Percentiles rank a stretch among this genome's conserved stretches.
Evolutionary conservation across 2,797 vertebrate species (phyloP).

Genomic region (Streptopelia turtur): DNA sequence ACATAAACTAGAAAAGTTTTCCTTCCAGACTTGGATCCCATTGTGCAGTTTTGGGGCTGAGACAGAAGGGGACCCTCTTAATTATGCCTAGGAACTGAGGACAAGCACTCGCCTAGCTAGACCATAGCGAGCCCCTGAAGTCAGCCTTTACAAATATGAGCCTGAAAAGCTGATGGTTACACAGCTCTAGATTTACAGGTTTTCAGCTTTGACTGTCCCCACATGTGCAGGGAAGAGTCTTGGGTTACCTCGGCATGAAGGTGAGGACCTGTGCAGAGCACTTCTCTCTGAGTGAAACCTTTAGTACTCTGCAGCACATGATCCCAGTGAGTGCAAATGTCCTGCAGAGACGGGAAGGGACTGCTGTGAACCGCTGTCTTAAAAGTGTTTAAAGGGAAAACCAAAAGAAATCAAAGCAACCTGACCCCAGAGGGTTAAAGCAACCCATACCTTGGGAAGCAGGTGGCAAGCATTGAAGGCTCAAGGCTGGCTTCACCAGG

Average conservation of each 20-base stretch:
- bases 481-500: background rate
- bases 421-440: background rate
- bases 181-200: background rate
- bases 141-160: background rate
- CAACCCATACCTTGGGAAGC: background rate
- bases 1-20: background rate
- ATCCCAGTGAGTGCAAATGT: background rate
- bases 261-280: background rate
- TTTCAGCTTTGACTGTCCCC: background rate
- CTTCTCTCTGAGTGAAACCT: background rate
- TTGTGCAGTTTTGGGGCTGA: background rate
- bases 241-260: background rate
- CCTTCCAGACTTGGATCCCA: background rate
- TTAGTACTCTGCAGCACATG: background rate
- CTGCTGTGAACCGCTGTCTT: background rate
- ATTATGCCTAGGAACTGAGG: background rate
- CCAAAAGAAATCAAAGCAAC: background rate
- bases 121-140: background rate
- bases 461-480: background rate
- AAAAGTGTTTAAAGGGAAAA: background rate
- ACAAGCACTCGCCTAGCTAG: background rate
- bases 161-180: too few relatives aligned
- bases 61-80: accelerated
- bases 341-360: background rate
- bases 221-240: background rate